Base-by-base conservation (phyloP, 2,113 vertebrate species). In the Centropus bengalensis region DNA sequence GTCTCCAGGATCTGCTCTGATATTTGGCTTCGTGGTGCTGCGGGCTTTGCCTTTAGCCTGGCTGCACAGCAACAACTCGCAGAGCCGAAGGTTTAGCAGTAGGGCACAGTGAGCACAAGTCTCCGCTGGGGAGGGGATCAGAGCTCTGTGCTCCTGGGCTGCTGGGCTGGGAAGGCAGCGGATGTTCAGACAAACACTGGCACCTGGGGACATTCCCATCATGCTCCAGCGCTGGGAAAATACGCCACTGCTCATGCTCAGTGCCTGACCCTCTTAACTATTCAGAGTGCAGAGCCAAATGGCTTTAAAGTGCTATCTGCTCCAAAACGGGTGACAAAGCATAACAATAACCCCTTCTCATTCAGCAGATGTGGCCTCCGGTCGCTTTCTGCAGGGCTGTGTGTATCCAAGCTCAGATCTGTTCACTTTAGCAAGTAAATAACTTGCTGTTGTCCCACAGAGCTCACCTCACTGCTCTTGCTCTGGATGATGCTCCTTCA, bases 201-300 rank as follows among this genome's bases (percentile, higher is more conserved):
- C 94, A 96, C 91, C 95, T 97, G 94, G 91, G 85, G 71, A 94
- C 67, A 86, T 94, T 96, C 93, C 58, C 95, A 97, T 86, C 88
- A 44, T 2, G 24, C 82, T 90, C 64, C 63, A 15, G 75, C 3
- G 10, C 88, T 93, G 88, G 85, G 89, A 94, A 89, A 91, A 86
- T 83, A 90, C 52, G 55, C 13, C 70, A 70, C 18, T 88, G 93
- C 89, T 93, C 79, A 70, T 85, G 84, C 82, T 94, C 87, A 30
- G 51, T 23, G 89, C 75, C 71, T 96, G 94, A 95, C 96, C 96
- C 94, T 95, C 94, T 95, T 89, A 91, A 92, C 94, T 92, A 94
- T 95, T 92, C 89, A 73, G 66, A 89, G 91, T 10, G 93, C 80
- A 78, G 21, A 87, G 30, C 94, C 96, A 96, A 97, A 97, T 87